A percentile compares a stretch with the other conserved stretches of the same genome.
phyloP scores from a whole-genome alignment of 2,797 vertebrate species.

The Sebastes matsubarae region DNA sequence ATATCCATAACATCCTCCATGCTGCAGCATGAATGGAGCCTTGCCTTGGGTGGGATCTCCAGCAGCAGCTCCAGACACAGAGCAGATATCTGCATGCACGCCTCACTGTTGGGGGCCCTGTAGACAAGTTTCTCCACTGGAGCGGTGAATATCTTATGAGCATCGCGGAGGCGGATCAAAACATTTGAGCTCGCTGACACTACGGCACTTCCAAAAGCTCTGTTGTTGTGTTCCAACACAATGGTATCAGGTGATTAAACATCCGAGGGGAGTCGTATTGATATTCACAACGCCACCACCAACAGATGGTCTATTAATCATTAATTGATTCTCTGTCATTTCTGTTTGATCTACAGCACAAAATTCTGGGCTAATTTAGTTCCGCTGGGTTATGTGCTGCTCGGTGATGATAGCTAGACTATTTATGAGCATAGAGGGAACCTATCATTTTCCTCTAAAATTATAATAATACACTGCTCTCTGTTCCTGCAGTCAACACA shows the following conservation, averaged over 20 bases:
- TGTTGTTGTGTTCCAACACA: constrained; percentile 77
- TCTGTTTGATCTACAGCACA: constrained; percentile 71
- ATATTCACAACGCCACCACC: constrained; percentile 75
- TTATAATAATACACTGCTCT: constrained; percentile 61
- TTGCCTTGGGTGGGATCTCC: constrained; percentile 63
- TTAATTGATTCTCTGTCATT: constrained; percentile 76
- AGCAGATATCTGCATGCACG: constrained; percentile 53
- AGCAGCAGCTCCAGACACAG: constrained; percentile 38
- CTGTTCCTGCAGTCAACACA: constrained; percentile 52
- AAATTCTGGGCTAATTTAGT: constrained; percentile 59
- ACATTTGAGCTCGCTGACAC: constrained; percentile 72
- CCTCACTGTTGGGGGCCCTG: constrained; percentile 40
- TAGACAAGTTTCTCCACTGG: constrained; percentile 52
- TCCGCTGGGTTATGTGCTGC: constrained; percentile 35
- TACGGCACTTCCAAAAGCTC: constrained; percentile 60
- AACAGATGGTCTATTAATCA: constrained; percentile 83
- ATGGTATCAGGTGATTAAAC: constrained; percentile 82
- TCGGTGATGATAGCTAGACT: constrained; percentile 55
- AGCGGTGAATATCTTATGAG: constrained; percentile 67
- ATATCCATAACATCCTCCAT: constrained; percentile 59
- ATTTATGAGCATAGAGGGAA: constrained; percentile 64
- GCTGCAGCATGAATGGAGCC: constrained; percentile 51
- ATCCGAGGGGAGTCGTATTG: constrained; percentile 75
- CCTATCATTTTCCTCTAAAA: constrained; percentile 64
- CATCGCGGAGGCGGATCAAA: constrained; percentile 74